phyloP scores from a whole-genome alignment of 2,113 vertebrate genomes.

The Mormyrus iriodes region DNA sequence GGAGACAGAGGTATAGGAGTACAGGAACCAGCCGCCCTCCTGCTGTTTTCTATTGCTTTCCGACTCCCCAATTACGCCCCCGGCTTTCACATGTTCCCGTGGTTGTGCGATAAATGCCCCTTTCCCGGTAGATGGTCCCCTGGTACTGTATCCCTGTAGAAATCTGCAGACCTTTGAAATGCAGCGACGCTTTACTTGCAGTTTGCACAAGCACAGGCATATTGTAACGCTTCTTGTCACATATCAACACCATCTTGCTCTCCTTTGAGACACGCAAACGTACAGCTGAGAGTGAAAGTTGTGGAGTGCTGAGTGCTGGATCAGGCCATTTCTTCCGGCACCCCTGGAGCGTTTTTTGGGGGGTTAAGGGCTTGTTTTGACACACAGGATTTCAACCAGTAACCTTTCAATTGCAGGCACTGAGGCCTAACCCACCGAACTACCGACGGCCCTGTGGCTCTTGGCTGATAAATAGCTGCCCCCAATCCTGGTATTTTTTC shows the following conservation, averaged over 20 bases:
- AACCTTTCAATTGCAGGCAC: not conserved
- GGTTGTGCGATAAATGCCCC: not conserved
- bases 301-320: not conserved
- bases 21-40: not conserved
- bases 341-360: too few species aligned
- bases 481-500: too few species aligned
- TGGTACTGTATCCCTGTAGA: not conserved
- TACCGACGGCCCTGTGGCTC: not conserved
- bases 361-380: too few species aligned
- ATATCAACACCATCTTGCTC: not conserved
- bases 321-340: not conserved
- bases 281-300: not conserved
- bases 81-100: not conserved
- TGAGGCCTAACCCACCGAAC: not conserved
- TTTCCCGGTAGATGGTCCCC: not conserved
- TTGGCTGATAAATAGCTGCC: not conserved
- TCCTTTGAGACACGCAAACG: not conserved
- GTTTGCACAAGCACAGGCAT: not conserved
- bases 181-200: not conserved
- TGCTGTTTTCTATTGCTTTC: not conserved
- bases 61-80: not conserved
- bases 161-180: not conserved
- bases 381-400: too few species aligned
- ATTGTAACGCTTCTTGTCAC: not conserved
- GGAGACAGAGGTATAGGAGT: too few species aligned